Base-by-base conservation (phyloP, 2,888 invertebrate species). In the Pyrocoelia pectoralis region DNA sequence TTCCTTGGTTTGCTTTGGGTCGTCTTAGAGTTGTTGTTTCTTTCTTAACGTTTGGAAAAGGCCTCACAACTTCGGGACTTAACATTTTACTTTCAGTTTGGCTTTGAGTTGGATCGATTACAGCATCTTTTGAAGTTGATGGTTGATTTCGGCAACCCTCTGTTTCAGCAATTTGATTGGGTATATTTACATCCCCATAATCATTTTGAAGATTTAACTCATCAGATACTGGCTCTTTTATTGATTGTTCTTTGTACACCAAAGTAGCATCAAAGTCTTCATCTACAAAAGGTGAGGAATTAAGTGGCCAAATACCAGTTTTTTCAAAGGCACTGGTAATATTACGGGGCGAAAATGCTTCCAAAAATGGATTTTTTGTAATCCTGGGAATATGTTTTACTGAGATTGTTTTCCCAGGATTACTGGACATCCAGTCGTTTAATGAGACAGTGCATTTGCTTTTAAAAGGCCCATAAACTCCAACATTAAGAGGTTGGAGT, bases 401-500 rank as follows among this genome's bases (percentile, higher is more conserved):
- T 6, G 69, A 73, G 12, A 79, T 62, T 4, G 76, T 73, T 72
- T 76, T 79, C 8, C 77, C 77, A 2, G 74, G 72, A 71, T 72
- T 68, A 29, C 53, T 59, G 1, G 68, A 56, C 59, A 76, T 68
- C 77, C 79, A 80, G 40, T 72, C 67, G 62, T 79, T 77, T 51
- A 71, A 75, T 0, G 72, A 73, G 15, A 66, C 71, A 55, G 73
- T 74, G 38, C 73, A 70, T 15, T 71, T 74, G 8, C 70, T 62
- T 56, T 79, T 77, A 28, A 77, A 71, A 1, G 75, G 70, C 12
- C 68, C 68, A 56, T 67, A 75, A 14, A 80, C 74, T 33, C 74
- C 68, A 8, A 74, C 67, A 58, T 77, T 76, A 29, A 78, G 61
- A 13, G 78, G 79, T 69, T 81, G 80, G 2, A 78, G 55, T 29